Conservation (phyloP, 2,113 vertebrate species). For the Nesoenas mayeri region DNA sequence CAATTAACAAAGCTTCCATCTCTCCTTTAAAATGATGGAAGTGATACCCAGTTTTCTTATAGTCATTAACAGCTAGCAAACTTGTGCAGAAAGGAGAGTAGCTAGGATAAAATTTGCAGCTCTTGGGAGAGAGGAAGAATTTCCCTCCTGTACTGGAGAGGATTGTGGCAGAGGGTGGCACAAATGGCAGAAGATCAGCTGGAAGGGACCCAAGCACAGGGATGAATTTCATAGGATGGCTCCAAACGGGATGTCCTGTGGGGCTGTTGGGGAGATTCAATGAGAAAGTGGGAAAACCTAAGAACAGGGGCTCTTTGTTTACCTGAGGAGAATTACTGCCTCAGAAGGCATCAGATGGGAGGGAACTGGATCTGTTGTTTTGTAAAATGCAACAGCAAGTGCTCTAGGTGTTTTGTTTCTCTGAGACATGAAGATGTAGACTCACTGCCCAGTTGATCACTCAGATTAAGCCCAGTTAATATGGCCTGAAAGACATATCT, state of each 20-base stretch:
- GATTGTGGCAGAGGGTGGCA: rapidly evolving
- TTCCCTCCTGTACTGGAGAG: background rate
- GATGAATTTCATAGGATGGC: background rate
- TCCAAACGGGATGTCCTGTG: rapidly evolving
- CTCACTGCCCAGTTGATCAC: background rate
- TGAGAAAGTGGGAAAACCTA: background rate
- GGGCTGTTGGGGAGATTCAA: background rate
- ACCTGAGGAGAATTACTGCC: no score
- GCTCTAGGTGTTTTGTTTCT: background rate
- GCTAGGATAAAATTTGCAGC: background rate
- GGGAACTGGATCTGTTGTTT: background rate
- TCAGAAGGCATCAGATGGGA: background rate
- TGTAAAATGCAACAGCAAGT: background rate
- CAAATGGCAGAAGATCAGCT: background rate
- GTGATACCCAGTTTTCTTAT: background rate
- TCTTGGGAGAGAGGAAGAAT: background rate
- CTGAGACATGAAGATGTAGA: background rate
- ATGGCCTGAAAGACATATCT: background rate
- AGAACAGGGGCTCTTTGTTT: background rate
- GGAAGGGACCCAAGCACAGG: rapidly evolving
- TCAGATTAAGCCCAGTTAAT: background rate
- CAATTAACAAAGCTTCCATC: background rate
- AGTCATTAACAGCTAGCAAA: background rate
- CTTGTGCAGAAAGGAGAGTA: background rate
- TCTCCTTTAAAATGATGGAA: background rate